phyloP scores from a whole-genome alignment of 2,888 invertebrate species.

The Ligdia adustata region DNA sequence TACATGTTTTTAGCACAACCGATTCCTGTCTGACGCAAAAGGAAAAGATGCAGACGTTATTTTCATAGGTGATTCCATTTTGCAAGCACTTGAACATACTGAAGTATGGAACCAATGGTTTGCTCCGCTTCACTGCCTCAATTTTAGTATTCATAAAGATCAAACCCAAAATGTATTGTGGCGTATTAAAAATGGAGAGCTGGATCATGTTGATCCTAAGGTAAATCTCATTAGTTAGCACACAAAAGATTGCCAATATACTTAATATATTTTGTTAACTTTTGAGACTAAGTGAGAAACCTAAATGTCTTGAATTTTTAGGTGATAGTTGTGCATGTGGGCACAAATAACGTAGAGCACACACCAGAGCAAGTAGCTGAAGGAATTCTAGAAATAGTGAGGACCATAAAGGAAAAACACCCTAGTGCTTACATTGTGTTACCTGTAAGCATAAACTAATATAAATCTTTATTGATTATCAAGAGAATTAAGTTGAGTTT shows the following conservation, averaged over 20 bases:
- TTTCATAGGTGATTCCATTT: conserved; percentile 94
- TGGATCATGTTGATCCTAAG: conserved; percentile 95
- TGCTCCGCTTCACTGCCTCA: conserved; percentile 95
- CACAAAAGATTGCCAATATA: not conserved
- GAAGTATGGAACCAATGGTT: conserved; percentile 96
- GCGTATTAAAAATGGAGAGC: conserved; percentile 94
- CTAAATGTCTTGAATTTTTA: conserved; percentile 57
- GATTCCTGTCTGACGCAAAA: conserved; percentile 92
- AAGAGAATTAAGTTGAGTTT: no score
- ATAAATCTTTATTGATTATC: no score
- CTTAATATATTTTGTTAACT: not conserved
- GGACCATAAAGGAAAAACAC: conserved; percentile 89
- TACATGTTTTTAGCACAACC: conserved; percentile 92
- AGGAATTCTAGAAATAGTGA: conserved; percentile 91
- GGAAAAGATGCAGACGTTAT: conserved; percentile 97
- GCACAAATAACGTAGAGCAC: conserved; percentile 94
- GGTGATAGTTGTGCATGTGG: conserved; percentile 94
- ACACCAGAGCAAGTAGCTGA: conserved; percentile 91
- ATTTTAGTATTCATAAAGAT: conserved; percentile 95
- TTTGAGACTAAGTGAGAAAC: no score
- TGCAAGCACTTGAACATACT: conserved; percentile 92
- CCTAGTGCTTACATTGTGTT: conserved; percentile 92
- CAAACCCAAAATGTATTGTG: conserved; percentile 95
- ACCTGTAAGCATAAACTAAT: conserved; percentile 88
- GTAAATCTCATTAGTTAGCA: conserved; percentile 63